Base-by-base conservation (phyloP, 2,888 invertebrate genomes). In the Nemotelus pantherinus region DNA sequence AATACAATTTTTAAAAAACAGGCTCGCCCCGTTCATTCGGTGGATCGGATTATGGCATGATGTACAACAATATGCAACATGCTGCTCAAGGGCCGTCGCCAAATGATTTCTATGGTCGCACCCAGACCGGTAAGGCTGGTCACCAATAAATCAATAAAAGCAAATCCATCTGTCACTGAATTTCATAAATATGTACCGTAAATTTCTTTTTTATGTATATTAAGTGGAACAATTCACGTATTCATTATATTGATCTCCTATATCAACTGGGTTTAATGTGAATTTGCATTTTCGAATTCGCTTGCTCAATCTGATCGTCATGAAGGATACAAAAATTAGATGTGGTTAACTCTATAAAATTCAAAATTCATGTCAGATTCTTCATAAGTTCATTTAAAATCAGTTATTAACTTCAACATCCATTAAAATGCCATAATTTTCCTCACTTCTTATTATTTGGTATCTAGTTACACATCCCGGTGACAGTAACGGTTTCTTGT, bases 21-120 rank as follows among this genome's bases (percentile, higher is more conserved):
- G 87, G 87, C 84, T 87, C 87, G 82, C 86, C 87, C 81, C 86
- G 87, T 83, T 83, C 84, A 81, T 87, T 84, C 83, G 86, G 85
- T 83, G 84, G 84, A 82, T 84, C 83, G 82, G 85, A 84, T 81
- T 85, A 83, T 82, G 82, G 82, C 81, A 84, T 84, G 84, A 83
- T 84, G 82, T 84, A 83, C 82, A 83, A 83, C 83, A 83, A 80
- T 82, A 82, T 83, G 82, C 83, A 83, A 82, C 84, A 84, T 83
- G 81, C 82, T 81, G 81, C 82, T 81, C 81, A 82, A 84, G 82
- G 83, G 82, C 81, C 85, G 83, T 81, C 82, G 82, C 81, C 85
- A 81, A 86, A 85, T 84, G 87, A 87, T 85, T 86, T 85, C 83
- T 87, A 85, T 87, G 85, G 82, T 85, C 84, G 84, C 80, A 80